These are phyloP conservation scores for Xestia rhomboidea DNA, from an alignment of 2,888 invertebrate genomes.

Conservation along the genomic window DNA sequence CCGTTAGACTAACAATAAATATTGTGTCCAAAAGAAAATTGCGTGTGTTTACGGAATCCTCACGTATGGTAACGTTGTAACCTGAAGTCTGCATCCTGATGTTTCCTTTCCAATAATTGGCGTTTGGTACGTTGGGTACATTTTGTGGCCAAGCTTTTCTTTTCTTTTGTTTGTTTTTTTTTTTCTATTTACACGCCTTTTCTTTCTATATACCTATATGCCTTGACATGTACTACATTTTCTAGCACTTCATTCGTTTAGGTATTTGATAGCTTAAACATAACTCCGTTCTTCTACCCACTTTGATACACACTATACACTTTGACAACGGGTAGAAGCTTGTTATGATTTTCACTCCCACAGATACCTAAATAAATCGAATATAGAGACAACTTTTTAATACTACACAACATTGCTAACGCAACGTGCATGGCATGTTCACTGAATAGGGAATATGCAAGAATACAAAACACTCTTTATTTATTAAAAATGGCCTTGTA, in stretches of 20 bases:
- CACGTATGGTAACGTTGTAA: constrained; percentile 49
- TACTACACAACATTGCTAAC: constrained; percentile 29
- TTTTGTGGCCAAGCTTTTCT: constrained; percentile 77
- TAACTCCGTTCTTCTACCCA: neutral
- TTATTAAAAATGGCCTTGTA: no score
- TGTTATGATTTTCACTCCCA: neutral
- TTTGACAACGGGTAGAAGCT: constrained; percentile 8
- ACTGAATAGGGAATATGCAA: no score
- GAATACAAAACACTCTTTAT: no score
- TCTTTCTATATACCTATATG: constrained; percentile 25
- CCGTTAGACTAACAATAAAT: constrained; percentile 66
- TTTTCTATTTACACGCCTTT: constrained; percentile 53
- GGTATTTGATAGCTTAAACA: constrained; percentile 14
- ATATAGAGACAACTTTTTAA: neutral
- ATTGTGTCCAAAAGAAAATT: constrained; percentile 60
- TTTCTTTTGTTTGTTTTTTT: constrained; percentile 10
- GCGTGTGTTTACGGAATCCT: constrained; percentile 64
- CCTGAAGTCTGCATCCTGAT: constrained; percentile 68
- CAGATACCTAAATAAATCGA: constrained; percentile 41
- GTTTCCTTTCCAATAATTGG: constrained; percentile 71
- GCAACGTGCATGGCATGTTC: constrained; percentile 26
- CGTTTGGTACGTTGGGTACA: constrained; percentile 89
- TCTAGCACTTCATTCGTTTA: constrained; percentile 21
- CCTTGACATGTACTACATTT: constrained; percentile 4
- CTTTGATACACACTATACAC: constrained; percentile 15